These are phyloP conservation scores for Atethmia centrago DNA, from an alignment of 2,888 invertebrate genomes.

Conservation along the genomic window DNA sequence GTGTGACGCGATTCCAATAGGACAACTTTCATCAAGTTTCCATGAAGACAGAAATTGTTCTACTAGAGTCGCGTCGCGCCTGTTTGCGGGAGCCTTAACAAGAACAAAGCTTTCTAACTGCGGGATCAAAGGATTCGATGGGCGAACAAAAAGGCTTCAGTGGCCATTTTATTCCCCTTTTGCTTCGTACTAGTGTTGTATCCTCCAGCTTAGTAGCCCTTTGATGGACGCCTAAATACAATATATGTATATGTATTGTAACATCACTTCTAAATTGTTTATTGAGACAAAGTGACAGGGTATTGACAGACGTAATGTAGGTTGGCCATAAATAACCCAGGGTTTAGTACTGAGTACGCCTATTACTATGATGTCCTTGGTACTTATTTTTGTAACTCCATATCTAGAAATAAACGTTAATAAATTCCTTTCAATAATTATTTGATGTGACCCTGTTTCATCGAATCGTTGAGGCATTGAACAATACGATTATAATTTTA, in stretches of 20 bases:
- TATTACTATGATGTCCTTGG: not conserved
- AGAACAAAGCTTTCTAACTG: constrained; percentile 61
- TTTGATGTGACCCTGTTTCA: not conserved
- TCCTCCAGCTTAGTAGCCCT: constrained; percentile 8
- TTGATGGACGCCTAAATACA: constrained; percentile 30
- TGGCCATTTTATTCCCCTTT: constrained; percentile 56
- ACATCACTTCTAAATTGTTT: constrained; percentile 13
- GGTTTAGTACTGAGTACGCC: not conserved
- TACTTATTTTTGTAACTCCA: not conserved
- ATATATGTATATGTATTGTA: not conserved
- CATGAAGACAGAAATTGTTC: too few species aligned
- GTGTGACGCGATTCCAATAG: too few species aligned
- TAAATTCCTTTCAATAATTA: not conserved
- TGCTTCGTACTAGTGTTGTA: constrained; percentile 21
- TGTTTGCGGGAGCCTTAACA: constrained; percentile 19
- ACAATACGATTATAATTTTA: not conserved
- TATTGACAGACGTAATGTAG: not conserved
- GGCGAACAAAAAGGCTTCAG: constrained; percentile 54
- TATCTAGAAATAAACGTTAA: not conserved
- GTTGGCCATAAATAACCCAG: not conserved
- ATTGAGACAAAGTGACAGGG: constrained; percentile 9
- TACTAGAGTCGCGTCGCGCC: too few species aligned
- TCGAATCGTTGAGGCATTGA: not conserved
- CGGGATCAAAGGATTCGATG: constrained; percentile 58
- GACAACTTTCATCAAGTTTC: too few species aligned